These are phyloP conservation scores for Pithys albifrons DNA, from an alignment of 2,113 vertebrate genomes.

Conservation along the genomic window DNA sequence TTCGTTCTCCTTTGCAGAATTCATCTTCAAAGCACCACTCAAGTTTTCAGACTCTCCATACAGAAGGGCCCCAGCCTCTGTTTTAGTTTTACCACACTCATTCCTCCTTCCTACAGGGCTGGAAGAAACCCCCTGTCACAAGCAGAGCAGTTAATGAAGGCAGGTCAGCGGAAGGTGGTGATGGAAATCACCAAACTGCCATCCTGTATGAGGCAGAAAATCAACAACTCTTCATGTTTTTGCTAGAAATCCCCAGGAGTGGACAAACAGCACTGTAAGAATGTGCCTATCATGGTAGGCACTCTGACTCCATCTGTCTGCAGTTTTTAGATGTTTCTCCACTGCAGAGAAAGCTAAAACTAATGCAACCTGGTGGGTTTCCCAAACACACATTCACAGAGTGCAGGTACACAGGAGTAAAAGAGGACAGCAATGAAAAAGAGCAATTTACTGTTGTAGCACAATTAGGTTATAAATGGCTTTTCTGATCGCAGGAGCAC, in stretches of 20 bases:
- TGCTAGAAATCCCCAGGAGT: not conserved
- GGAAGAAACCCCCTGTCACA: not conserved
- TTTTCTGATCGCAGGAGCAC: too few relatives aligned
- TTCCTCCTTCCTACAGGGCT: not conserved
- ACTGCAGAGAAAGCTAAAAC: not conserved
- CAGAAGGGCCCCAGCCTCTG: not conserved
- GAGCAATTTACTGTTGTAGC: too few relatives aligned
- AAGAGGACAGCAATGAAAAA: too few relatives aligned
- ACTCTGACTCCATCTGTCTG: not conserved
- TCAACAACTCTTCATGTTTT: not conserved
- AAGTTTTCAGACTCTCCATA: not conserved
- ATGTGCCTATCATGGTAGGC: not conserved
- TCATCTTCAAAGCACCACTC: not conserved
- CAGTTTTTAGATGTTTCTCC: not conserved
- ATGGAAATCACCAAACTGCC: not conserved
- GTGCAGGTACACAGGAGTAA: not conserved
- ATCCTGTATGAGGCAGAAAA: not conserved
- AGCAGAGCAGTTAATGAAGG: not conserved
- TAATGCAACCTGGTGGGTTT: not conserved
- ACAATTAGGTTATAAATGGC: too few relatives aligned
- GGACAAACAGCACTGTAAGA: not conserved
- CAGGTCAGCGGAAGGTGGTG: not conserved
- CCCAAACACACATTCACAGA: not conserved
- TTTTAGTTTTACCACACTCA: not conserved
- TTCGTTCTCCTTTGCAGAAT: not conserved